Base-by-base conservation (phyloP, 1,140 invertebrate species). In the Gonioctena quinquepunctata region DNA sequence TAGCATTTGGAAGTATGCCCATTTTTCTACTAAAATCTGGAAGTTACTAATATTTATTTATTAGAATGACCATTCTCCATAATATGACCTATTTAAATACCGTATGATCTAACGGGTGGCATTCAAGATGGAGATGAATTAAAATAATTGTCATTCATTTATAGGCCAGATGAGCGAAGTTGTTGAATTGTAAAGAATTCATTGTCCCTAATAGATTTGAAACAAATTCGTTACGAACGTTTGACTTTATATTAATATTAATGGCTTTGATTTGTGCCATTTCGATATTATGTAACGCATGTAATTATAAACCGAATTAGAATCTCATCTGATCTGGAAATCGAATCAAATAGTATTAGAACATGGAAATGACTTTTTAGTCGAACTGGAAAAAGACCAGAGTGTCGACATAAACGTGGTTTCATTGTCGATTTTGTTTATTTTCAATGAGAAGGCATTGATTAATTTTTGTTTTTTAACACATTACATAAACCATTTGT, bases 161-260 rank as follows among this genome's bases (percentile, higher is more conserved):
- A 25, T 57, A 57, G 54, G 54, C 54, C 54, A 25, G 13, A 19
- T 57, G 25, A 21, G n/a, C 25, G 25, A 22, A 57, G 54, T 22
- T 22, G 21, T 25, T 57, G 21, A 23, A 19, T 23, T 23, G 22
- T 57, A 57, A 23, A 25, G 21, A 21, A 57, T 25, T 57, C 25
- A 25, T 25, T 21, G 54, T 13, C n/a, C 21, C 54, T 22, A 57
- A 21, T 57, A 22, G 19, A 57, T 57, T 25, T 57, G 54, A 25
- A 57, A 57, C 54, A 25, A 57, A 21, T 25, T 57, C 21, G 21
- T 57, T 42, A 42, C 13, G 25, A 21, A 57, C 16, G 22, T 57
- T 57, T 57, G n/a, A 57, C n/a, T 57, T 21, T 57, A 25, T 57
- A 22, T 57, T 57, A 22, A 57, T 57, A 54, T 54, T 23, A 57